Conservation (phyloP, 2,888 invertebrate genomes). For the Conchocele bisecta region DNA sequence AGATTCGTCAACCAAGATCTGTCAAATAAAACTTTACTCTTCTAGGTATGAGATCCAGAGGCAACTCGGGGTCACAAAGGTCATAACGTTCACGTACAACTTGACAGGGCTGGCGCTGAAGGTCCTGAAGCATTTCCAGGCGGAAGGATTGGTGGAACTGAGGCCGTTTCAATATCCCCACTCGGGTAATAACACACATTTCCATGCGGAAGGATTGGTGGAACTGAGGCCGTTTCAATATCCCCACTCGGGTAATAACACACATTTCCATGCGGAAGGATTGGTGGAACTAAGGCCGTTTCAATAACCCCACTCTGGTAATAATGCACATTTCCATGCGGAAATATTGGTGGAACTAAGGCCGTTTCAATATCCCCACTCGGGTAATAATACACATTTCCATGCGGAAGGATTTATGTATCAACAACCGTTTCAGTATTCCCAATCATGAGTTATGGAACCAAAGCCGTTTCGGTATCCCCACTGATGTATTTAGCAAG, state of each 20-base stretch:
- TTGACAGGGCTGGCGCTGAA: not conserved
- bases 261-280: not conserved
- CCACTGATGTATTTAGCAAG: too few relatives aligned
- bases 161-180: conserved; percentile 1
- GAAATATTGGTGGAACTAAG: not conserved
- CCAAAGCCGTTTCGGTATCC: too few relatives aligned
- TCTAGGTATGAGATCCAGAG: conserved; percentile 7
- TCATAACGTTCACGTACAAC: conserved; percentile 5
- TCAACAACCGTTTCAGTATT: not conserved
- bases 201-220: not conserved
- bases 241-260: conserved; percentile 1
- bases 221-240: not conserved
- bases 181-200: not conserved
- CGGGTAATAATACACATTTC: not conserved
- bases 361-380: conserved; percentile 2
- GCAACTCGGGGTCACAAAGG: not conserved
- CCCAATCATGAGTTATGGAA: too few relatives aligned
- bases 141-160: not conserved
- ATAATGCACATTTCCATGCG: not conserved
- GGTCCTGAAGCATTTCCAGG: not conserved
- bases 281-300: not conserved
- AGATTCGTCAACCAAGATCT: too few relatives aligned
- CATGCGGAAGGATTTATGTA: not conserved
- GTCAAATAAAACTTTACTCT: too few relatives aligned
- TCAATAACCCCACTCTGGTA: conserved; percentile 3